Percentiles rank a stretch among this genome's conserved stretches.
Conservation (phyloP, 2,113 vertebrate species). For the Tetrax tetrax region DNA sequence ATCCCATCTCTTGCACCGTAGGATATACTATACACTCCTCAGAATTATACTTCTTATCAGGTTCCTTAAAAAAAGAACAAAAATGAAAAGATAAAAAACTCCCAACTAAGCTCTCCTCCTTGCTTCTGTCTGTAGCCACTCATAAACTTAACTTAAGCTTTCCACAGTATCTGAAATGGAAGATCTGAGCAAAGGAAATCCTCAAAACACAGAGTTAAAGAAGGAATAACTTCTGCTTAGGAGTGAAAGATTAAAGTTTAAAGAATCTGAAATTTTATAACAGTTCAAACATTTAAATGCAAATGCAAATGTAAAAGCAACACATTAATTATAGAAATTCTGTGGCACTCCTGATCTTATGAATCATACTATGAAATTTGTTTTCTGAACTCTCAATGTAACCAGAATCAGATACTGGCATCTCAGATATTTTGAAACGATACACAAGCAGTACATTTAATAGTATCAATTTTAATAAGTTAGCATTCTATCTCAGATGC, state of each 20-base stretch:
- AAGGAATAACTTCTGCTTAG: not conserved
- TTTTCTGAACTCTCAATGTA: not conserved
- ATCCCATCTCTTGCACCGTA: not conserved
- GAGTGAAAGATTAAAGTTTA: constrained; percentile 14
- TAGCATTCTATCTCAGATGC: not conserved
- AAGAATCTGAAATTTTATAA: constrained; percentile 17
- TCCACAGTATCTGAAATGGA: constrained; percentile 22
- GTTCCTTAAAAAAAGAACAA: not conserved
- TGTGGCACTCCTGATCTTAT: not conserved
- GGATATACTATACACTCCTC: not conserved
- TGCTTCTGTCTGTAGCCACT: not conserved
- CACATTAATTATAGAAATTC: not conserved
- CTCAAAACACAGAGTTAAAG: not conserved
- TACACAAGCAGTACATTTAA: constrained; percentile 11
- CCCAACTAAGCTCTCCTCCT: not conserved
- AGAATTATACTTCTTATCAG: not conserved
- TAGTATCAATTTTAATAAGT: constrained; percentile 30
- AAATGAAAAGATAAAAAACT: not conserved
- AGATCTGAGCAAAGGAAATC: constrained; percentile 32
- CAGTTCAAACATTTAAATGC: constrained; percentile 46
- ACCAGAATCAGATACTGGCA: not conserved
- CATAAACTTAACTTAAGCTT: constrained; percentile 34
- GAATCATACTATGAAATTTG: not conserved
- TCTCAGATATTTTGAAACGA: not conserved
- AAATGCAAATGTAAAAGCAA: constrained; percentile 2